Evolutionary conservation across 2,113 vertebrate species (phyloP), one percentile per base, ranked within the genome.

Genomic region (Mionectes macconnelli): DNA sequence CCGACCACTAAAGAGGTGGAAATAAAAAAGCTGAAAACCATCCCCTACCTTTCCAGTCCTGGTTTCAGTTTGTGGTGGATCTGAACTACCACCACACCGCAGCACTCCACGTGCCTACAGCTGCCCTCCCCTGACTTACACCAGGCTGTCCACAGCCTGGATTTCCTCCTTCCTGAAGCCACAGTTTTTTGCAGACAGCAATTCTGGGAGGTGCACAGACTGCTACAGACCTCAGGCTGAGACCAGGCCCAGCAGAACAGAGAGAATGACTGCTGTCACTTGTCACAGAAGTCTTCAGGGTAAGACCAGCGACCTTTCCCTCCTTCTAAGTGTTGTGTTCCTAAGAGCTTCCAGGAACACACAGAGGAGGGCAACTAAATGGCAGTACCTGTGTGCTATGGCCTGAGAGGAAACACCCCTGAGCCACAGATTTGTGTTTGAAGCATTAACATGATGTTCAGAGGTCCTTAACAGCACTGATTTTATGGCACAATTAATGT

Each of bases 331-430:
- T 0, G 12, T 4, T 31, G 19, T 22, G 70, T 59, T 60, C 27
- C 16, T 35, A 28, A 52, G n/a, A 74, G 35, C 52, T 70, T 50
- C 39, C 22, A 17, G 44, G 18, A 72, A 47, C 0, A 2, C n/a
- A 8, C 12, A 10, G 14, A 27, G 30, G 19, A 89, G 20, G 7
- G 67, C 37, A 79, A n/a, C 53, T 27, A 10, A 64, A 42, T 2
- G 15, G 59, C 56, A 67, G 40, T 1, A 0, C 14, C n/a, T n/a
- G n/a, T n/a, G n/a, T n/a, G 4, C 57, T 14, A 31, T 0, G 3
- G 66, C 42, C 70, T 60, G 45, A 77, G 68, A 23, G 79, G 66
- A 85, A 95, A 66, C 31, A 79, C 40, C n/a, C 28, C 53, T 20
- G 45, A 80, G 62, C 23, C 31, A 37, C 1, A 50, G 62, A 28